Base-by-base conservation (phyloP, 2,797 vertebrate species). In the Philypnodon macrostomus region DNA sequence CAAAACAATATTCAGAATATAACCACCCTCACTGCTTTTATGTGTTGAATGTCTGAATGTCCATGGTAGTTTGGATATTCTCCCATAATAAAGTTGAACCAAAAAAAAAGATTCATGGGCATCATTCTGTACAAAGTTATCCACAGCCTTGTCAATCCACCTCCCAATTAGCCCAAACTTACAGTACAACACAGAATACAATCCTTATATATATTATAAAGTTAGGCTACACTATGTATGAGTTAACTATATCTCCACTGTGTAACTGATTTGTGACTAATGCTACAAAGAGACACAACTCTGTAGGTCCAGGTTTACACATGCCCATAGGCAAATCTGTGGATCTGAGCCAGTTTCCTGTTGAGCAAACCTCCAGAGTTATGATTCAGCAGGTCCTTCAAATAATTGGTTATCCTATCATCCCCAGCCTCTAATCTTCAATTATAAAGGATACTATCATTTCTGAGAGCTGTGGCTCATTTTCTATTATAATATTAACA, bases 331-430 rank as follows among this genome's bases (percentile, higher is more conserved):
- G 63, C 50, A 1, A 58, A 54, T 29, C 42, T 51, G 0, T 7
- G 47, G 42, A 73, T 31, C 15, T 9, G 24, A 46, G 48, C 52
- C 53, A 39, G 52, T 44, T 58, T 63, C 50, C 29, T 35, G 27
- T 47, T 36, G 42, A 21, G 48, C 47, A 51, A 66, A 64, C 45
- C 34, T 45, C 26, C 21, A 21, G 41, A 48, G 63, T 67, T 60
- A 58, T 57, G 56, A 73, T 74, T 67, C 58, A 58, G 38, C 57
- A 52, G 18, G 16, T 58, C 33, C 26, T 40, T 58, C 47, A 66
- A 61, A 73, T 63, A 44, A 60, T 39, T 54, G 29, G 42, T 49
- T 56, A 37, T 50, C 42, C 21, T 26, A 52, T 42, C 39, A 14
- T 18, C 53, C 38, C 23, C 8, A 52, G 31, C 38, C 53, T 36